Evolutionary conservation across 1,140 invertebrate genomes (phyloP), one percentile per base, ranked within the genome.

Genomic region (Dinoponera quadriceps): DNA sequence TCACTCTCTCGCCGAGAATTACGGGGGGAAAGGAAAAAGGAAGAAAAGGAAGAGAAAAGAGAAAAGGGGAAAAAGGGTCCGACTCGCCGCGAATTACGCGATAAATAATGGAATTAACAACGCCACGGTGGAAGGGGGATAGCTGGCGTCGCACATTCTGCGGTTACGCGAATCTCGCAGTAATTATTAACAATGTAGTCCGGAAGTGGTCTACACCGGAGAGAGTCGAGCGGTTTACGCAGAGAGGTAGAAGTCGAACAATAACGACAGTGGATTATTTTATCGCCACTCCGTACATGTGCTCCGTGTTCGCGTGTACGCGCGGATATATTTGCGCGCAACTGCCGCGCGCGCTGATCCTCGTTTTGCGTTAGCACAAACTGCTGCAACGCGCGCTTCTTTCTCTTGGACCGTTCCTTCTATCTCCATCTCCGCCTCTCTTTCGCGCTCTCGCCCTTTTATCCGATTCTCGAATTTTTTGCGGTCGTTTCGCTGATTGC

Each of bases 171-270:
- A 74, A 87, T 71, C 82, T 77, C 25, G 82, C 63, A 65, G 83
- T 73, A 82, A 80, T 83, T 80, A 83, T 83, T 59, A 78, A 83
- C 74, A 66, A 83, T 80, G 74, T 62, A 60, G 27, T 22, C 38
- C 51, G 82, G 63, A 80, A 83, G n/a, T 75, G 72, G 73, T 83
- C 38, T 77, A 22, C 49, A 77, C 60, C 20, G 51, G 57, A n/a
- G 71, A 77, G 72, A 74, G 44, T 22, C 44, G 55, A 75, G 55
- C 68, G 68, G 54, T 59, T 18, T n/a, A 25, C 16, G 22, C 22
- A 60, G 57, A 74, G 33, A 82, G 80, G 27, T 44, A 38, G 29
- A 82, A 75, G 71, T 69, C 63, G 59, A 75, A 82, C 71, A 77
- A 63, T 63, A 82, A 63, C 71, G 80, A 82, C 49, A 60, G 22